Evolutionary conservation across 2,888 invertebrate genomes (phyloP).

Genomic region (Andrena minutula): DNA sequence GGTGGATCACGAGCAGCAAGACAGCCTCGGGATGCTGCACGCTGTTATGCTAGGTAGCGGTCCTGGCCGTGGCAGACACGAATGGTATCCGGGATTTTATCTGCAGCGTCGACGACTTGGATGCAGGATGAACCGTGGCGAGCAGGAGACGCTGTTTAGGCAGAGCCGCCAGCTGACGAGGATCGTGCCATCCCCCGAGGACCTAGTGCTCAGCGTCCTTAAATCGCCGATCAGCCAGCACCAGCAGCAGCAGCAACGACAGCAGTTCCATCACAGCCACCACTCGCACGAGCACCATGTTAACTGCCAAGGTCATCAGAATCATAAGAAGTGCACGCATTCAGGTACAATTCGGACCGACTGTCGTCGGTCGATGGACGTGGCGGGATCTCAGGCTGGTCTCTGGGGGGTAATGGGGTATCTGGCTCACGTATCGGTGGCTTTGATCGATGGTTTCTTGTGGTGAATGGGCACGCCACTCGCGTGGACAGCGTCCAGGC

Average conservation of each 20-base stretch:
- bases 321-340: constrained; percentile 77
- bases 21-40: constrained; percentile 78
- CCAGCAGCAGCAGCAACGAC: constrained; percentile 72
- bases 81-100: constrained; percentile 79
- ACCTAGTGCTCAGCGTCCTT: constrained; percentile 87
- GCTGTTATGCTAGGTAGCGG: constrained; percentile 80
- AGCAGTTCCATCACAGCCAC: constrained; percentile 65
- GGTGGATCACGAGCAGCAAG: constrained; percentile 36
- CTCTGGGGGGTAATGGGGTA: neutral
- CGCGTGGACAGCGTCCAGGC: no score
- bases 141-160: constrained; percentile 88
- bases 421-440: neutral
- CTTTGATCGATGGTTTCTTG: neutral
- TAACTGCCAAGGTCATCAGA: constrained; percentile 79
- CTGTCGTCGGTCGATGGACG: neutral
- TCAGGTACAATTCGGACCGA: constrained; percentile 72
- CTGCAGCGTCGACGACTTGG: constrained; percentile 74
- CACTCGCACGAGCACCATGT: constrained; percentile 75
- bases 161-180: constrained; percentile 87
- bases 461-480: neutral
- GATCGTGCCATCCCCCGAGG: constrained; percentile 84
- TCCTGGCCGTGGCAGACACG: constrained; percentile 79
- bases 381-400: neutral
- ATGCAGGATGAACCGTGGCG: constrained; percentile 87
- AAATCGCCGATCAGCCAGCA: constrained; percentile 86